These are phyloP conservation scores for Podabrus alpinus DNA, from an alignment of 2,888 invertebrate genomes.

Conservation along the genomic window DNA sequence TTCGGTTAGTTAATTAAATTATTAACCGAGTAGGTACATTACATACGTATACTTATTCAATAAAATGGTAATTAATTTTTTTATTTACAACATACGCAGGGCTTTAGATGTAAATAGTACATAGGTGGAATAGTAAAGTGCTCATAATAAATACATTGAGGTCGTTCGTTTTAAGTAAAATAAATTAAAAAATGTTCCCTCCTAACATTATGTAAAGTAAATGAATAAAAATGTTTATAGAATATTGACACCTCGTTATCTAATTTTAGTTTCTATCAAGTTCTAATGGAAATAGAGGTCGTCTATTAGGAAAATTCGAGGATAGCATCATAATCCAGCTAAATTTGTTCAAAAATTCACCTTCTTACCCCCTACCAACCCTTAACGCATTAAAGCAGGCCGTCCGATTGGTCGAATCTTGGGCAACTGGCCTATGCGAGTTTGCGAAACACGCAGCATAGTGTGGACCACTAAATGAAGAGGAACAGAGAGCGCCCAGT, in stretches of 20 bases:
- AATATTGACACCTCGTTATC: constrained; percentile 29
- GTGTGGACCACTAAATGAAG: constrained; percentile 48
- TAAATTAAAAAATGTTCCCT: background rate
- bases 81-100: background rate
- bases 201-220: background rate
- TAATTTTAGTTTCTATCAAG: constrained; percentile 25
- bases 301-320: constrained; percentile 32
- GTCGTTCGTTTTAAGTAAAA: background rate
- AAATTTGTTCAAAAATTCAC: constrained; percentile 53
- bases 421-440: constrained; percentile 48
- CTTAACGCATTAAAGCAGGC: constrained; percentile 50
- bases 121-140: background rate
- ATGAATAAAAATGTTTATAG: constrained; percentile 10
- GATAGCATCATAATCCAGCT: constrained; percentile 35
- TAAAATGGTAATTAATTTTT: background rate
- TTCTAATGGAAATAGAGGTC: constrained; percentile 29
- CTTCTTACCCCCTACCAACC: constrained; percentile 53
- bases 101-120: too few species aligned
- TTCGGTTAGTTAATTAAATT: background rate
- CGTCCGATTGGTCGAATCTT: constrained; percentile 52
- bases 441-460: constrained; percentile 52
- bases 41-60: background rate
- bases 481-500: constrained; percentile 45
- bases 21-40: too few species aligned
- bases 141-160: background rate